Evolutionary conservation across 2,113 vertebrate species (phyloP).

Genomic region (Megaptera novaeangliae): DNA sequence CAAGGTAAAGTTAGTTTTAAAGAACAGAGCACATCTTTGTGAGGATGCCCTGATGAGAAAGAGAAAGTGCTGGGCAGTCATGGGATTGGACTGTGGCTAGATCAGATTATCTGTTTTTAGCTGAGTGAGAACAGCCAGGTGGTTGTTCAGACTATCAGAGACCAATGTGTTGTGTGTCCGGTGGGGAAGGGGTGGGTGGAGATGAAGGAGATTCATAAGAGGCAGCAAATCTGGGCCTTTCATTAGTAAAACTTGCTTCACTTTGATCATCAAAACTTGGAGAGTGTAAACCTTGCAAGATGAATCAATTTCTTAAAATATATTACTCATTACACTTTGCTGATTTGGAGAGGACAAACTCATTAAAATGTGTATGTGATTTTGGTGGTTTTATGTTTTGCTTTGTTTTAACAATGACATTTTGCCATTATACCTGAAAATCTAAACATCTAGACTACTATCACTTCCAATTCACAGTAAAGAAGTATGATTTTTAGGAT

Average conservation of each 20-base stretch:
- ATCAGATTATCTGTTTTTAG: background rate
- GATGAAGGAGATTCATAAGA: background rate
- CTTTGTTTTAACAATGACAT: background rate
- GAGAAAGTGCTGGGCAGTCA: background rate
- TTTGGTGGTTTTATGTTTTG: background rate
- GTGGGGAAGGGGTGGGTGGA: background rate
- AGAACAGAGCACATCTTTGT: background rate
- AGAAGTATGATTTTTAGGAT: background rate
- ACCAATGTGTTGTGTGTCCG: background rate
- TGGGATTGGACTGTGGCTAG: background rate
- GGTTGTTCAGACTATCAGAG: background rate
- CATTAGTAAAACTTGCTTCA: background rate
- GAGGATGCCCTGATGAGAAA: background rate
- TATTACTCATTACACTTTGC: background rate
- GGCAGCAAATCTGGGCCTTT: background rate
- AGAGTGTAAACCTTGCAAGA: background rate
- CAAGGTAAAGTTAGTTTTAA: background rate
- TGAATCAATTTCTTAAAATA: background rate
- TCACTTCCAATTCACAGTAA: background rate
- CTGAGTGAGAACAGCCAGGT: background rate
- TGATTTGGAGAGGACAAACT: background rate
- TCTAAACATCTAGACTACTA: background rate
- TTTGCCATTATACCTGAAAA: background rate
- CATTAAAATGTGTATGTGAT: background rate
- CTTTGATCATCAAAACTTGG: background rate